phyloP scores from a whole-genome alignment of 2,113 vertebrate genomes.

The Sapayoa aenigma region DNA sequence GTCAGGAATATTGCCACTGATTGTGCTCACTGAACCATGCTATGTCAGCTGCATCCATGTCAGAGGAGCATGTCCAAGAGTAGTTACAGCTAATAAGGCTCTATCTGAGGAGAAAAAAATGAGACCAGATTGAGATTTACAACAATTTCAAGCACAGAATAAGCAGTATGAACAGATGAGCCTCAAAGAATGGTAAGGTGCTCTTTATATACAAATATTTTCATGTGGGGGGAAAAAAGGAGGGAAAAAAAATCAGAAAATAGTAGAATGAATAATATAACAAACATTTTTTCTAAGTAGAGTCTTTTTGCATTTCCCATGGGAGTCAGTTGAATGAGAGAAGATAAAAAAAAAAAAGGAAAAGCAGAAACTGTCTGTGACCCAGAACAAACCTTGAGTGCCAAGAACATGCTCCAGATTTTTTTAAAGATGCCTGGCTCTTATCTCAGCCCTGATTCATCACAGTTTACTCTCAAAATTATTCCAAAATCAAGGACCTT shows the following conservation, averaged over 20 bases:
- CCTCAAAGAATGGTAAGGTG: neutral
- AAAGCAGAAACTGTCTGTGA: neutral
- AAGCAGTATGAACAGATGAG: neutral
- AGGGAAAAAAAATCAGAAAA: neutral
- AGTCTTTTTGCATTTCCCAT: neutral
- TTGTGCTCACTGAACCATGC: neutral
- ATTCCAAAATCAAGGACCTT: slow-evolving; percentile 25
- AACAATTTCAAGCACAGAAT: neutral
- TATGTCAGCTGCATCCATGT: neutral
- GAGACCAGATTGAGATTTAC: neutral
- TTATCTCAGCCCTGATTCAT: slow-evolving; percentile 14
- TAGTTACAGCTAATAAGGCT: neutral
- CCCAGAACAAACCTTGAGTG: neutral
- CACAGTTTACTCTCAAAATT: slow-evolving; percentile 20
- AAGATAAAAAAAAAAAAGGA: neutral
- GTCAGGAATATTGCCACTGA: neutral
- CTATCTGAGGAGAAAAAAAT: neutral
- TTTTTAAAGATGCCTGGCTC: slow-evolving; percentile 8
- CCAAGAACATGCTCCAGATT: neutral
- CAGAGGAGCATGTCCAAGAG: neutral
- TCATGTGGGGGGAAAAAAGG: neutral
- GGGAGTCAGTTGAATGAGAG: neutral
- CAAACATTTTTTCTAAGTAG: neutral
- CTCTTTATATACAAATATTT: neutral
- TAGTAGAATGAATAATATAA: neutral